phyloP scores from a whole-genome alignment of 1,140 invertebrate genomes.

The honey bee (Apis mellifera) region DNA sequence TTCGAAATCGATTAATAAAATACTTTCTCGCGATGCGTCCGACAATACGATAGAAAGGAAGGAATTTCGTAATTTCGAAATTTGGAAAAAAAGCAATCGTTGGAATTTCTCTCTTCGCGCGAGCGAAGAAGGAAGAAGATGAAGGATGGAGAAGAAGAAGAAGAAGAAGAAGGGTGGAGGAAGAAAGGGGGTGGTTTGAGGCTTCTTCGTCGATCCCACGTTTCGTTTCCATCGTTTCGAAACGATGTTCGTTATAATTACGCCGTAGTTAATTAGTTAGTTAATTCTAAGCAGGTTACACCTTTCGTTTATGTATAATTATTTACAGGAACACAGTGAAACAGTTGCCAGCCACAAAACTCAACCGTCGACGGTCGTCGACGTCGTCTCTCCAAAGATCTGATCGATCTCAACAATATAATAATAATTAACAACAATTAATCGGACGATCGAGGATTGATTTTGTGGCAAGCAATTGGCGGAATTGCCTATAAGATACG shows the following conservation, averaged over 20 bases:
- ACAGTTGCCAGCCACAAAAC: constrained; percentile 41
- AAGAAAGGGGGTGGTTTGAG: constrained; percentile 13
- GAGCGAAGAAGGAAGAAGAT: background rate
- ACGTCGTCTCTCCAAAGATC: background rate
- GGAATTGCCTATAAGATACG: constrained; percentile 59
- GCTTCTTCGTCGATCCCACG: constrained; percentile 8
- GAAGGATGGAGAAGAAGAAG: constrained; percentile 6
- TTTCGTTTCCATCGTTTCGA: background rate
- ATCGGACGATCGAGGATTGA: constrained; percentile 31
- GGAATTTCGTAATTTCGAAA: constrained; percentile 9
- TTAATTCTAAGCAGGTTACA: constrained; percentile 58
- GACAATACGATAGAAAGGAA: background rate
- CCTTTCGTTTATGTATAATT: constrained; percentile 60
- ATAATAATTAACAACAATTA: constrained; percentile 53
- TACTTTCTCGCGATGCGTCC: constrained; percentile 16
- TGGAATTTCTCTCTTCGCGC: background rate
- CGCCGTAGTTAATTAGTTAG: constrained; percentile 12
- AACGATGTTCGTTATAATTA: constrained; percentile 9
- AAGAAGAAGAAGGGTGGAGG: constrained; percentile 1
- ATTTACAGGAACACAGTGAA: constrained; percentile 62
- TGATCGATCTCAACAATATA: background rate
- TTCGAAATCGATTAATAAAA: constrained; percentile 30
- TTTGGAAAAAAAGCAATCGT: background rate
- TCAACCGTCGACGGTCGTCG: background rate
- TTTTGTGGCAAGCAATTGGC: constrained; percentile 48